A percentile compares a stretch with the other conserved stretches of the same genome.
These are phyloP conservation scores for Drosophila hawaiiensis DNA, from an alignment of 2,888 invertebrate genomes.

Conservation along the genomic window DNA sequence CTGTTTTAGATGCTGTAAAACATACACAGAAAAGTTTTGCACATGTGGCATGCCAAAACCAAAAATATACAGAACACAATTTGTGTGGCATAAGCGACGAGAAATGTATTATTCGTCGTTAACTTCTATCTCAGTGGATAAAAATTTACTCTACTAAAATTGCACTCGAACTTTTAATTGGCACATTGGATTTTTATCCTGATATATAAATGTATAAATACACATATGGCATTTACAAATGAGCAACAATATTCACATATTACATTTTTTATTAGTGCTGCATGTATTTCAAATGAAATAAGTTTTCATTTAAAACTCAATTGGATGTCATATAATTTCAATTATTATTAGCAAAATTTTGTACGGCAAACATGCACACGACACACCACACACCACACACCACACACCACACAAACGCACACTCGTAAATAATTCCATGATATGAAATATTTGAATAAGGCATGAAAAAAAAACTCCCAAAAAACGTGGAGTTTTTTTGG, in stretches of 20 bases:
- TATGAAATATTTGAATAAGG: neutral
- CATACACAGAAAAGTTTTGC: neutral
- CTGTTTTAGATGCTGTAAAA: neutral
- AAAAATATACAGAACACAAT: neutral
- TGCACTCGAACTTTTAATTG: neutral
- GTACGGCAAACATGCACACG: no score
- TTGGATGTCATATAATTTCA: constrained; percentile 12
- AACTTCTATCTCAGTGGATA: neutral
- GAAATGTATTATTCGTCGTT: neutral
- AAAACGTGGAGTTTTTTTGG: neutral
- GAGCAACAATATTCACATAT: neutral
- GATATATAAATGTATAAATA: neutral
- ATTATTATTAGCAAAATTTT: neutral
- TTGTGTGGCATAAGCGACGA: neutral
- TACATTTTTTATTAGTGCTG: neutral
- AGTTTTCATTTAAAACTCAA: constrained; percentile 5
- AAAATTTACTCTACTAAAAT: neutral
- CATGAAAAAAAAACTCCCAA: neutral
- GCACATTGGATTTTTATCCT: neutral
- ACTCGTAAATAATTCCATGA: neutral
- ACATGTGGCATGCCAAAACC: neutral
- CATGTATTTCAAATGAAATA: neutral
- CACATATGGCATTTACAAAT: neutral
- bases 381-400: no score
- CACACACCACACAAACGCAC: no score